Base-by-base conservation (phyloP, 1,140 invertebrate species). In the Drosophila lini region DNA sequence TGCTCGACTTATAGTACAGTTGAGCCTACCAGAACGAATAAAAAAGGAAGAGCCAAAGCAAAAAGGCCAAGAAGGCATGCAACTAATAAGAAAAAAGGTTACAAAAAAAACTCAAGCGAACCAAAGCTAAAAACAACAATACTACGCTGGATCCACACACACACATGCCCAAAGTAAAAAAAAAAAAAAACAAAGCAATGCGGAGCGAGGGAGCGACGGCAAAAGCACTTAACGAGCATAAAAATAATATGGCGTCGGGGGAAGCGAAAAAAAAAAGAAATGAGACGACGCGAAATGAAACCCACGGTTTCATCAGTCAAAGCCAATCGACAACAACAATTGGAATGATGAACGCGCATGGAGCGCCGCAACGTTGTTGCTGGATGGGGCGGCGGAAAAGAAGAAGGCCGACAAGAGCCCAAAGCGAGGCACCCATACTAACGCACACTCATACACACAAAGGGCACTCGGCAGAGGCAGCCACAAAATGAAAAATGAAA, bases 401-500 rank as follows among this genome's bases (percentile, higher is more conserved):
- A 67, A 38, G 44, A 52, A 65, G 38, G 50, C 42, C 47, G 68
- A 64, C 65, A 81, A 78, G 58, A 80, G 76, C 76, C 79, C 83
- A 77, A 73, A 88, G 83, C 75, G 34, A 32, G 47, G 83, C 67
- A 82, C 67, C 34, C 82, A 88, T 52, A 73, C 80, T 65, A 36
- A 38, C 25, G 47, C 73, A 44, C 22, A 56, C 34, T 36, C 34
- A 50, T 45, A 52, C 34, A 59, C 61, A 71, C 36, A 48, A 44
- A 62, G 69, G 56, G 71, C 60, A 62, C 60, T 55, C 60, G 36
- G 28, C 60, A 50, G 11, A 42, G 45, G 47, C 79, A 74, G 44
- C 50, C 69, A 80, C 80, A 89, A 88, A 89, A 88, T 88, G 80
- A 88, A 86, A 86, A 86, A 86, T 88, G 84, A 86, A 88, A 88